Evolutionary conservation across 2,797 vertebrate genomes (phyloP).

Genomic region (Leucoraja ocellata): DNA sequence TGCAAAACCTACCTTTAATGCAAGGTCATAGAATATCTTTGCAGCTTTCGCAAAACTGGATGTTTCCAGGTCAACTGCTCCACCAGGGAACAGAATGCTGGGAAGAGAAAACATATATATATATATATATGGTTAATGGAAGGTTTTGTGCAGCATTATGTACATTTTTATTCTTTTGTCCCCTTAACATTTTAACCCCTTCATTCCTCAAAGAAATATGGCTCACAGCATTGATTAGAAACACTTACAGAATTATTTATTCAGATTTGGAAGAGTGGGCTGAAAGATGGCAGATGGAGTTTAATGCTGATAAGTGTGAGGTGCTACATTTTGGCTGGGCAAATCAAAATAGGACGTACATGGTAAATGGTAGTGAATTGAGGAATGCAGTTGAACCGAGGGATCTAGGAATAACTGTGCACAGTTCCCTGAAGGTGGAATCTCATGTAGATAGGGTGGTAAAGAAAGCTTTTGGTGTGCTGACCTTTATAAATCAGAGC

Average conservation of each 20-base stretch:
- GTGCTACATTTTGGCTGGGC: too few relatives aligned
- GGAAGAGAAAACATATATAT: neutral
- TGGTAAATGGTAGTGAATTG: too few relatives aligned
- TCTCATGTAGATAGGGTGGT: too few relatives aligned
- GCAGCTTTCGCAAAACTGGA: conserved; percentile 63
- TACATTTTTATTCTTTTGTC: neutral
- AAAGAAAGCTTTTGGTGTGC: too few relatives aligned
- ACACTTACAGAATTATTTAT: neutral
- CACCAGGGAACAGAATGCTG: conserved; percentile 64
- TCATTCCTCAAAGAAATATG: neutral
- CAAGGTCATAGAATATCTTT: conserved; percentile 60
- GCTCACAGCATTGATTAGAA: neutral
- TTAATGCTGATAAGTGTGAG: too few relatives aligned
- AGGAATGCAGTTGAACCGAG: too few relatives aligned
- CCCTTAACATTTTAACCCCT: neutral
- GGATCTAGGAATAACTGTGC: too few relatives aligned
- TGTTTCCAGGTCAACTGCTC: conserved; percentile 53
- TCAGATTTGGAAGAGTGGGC: neutral
- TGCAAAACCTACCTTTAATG: conserved; percentile 54
- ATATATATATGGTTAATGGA: neutral
- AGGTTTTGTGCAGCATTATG: neutral
- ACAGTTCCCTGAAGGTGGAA: too few relatives aligned
- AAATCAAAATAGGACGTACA: too few relatives aligned
- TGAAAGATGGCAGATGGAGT: too few relatives aligned
- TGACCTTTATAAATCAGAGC: too few relatives aligned